Evolutionary conservation across 2,797 vertebrate species (phyloP), one percentile per base, ranked within the genome.

Genomic region (Triplophysa yarkandensis): DNA sequence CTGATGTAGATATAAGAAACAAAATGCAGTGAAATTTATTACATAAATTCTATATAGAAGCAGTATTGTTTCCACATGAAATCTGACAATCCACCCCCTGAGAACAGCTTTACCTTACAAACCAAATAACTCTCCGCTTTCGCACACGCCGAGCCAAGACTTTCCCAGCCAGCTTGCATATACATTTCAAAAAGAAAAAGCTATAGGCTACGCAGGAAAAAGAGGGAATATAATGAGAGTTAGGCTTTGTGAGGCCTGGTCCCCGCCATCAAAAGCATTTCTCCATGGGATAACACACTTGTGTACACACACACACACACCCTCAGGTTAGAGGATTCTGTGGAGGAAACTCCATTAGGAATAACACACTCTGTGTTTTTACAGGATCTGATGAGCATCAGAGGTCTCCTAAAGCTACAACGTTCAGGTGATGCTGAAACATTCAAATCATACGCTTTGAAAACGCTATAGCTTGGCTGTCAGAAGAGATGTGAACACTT

Each of bases 191-290:
- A 60, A 27, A 34, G 62, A 39, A 69, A 68, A 58, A 75, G 61
- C 64, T 78, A 52, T 36, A 50, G 30, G 44, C 80, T 48, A 76
- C 61, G 79, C 30, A 8, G 54, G 44, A 74, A 21, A 28, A 43
- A 66, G 58, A 48, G 10, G 6, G 32, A 41, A 52, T 30, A 72
- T 63, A 72, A 63, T 72, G 58, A 36, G 39, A 68, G 34, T 5
- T n/a, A 11, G 60, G 41, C 65, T 74, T 80, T 62, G 72, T 79
- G 70, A 81, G 77, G 77, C 69, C 74, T 46, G 52, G 58, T 65
- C 52, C 73, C 66, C 30, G 19, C 69, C 78, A 86, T 85, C 80
- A 88, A 83, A 58, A 85, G 6, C 5, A 13, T 27, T 61, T 17
- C 43, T 61, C 43, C 0, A 17, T 4, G 14, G 68, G 17, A 58